Evolutionary conservation across 2,888 invertebrate species (phyloP), one percentile per base, ranked within the genome.

Genomic region (Hyposoter didymator): DNA sequence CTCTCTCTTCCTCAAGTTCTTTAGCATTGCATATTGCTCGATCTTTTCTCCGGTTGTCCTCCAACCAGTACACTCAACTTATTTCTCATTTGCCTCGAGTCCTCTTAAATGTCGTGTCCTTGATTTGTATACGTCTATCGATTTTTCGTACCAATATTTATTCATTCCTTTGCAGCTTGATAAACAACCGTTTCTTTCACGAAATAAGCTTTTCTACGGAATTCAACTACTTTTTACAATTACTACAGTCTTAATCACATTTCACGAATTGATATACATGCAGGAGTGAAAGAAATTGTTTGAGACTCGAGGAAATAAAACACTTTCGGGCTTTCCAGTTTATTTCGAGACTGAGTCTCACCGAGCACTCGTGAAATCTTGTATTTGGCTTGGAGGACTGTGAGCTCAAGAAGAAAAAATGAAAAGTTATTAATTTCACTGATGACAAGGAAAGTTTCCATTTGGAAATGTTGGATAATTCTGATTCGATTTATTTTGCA

Each of bases 11-110:
- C 78, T 66, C 75, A 59, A 64, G 72, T 84, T 70, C 80, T 83
- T 88, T 81, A 87, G 82, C 84, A 78, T 87, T 82, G 55, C 74
- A 75, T 39, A 39, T 67, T 69, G 28, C 73, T 80, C 78, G 35
- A 55, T 83, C 35, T 69, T 55, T 85, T 80, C 74, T 76, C 70
- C 62, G 49, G 73, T 79, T 80, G 66, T 84, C 67, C 62, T 75
- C 74, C 78, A 62, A 8, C 67, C 67, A 69, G 62, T 32, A 39
- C 43, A 67, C 70, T 52, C 72, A 78, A 73, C 81, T 76, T 81
- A 78, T 74, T 81, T 74, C 67, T 62, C 73, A 74, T 73, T 64
- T 67, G 47, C 59, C 75, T 47, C 62, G 14, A 47, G 52, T 64
- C 70, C 82, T 76, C 52, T 69, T 82, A 69, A 59, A 75, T 59